Conservation (phyloP, 1,140 invertebrate genomes). For the Pseudomyrmex pallidus region DNA sequence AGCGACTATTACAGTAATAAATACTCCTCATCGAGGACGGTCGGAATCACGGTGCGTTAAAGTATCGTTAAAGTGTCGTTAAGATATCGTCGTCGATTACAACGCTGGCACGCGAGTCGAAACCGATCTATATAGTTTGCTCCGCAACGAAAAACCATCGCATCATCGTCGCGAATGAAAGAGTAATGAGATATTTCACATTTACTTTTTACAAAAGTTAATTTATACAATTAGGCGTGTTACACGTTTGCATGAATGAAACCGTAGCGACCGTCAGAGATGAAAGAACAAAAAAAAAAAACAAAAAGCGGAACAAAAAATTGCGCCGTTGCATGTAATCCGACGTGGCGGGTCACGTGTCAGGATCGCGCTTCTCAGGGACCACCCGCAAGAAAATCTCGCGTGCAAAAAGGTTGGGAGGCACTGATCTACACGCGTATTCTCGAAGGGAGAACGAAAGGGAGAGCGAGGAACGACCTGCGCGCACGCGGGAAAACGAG, state of each 20-base stretch:
- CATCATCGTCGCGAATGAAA: background rate
- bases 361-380: constrained; percentile 41
- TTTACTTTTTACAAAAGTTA: background rate
- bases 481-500: background rate
- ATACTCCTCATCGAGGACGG: constrained; percentile 14
- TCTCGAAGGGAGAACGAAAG: constrained; percentile 50
- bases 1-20: constrained; percentile 46
- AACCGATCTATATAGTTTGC: background rate
- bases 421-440: constrained; percentile 46
- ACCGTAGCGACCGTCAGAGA: background rate
- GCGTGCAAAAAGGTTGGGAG: constrained; percentile 38
- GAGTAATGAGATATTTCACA: background rate
- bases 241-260: background rate
- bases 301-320: constrained; percentile 15
- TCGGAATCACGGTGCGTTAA: constrained; percentile 66
- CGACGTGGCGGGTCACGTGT: constrained; percentile 40
- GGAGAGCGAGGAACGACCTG: constrained; percentile 33
- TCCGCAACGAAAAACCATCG: background rate
- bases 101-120: constrained; percentile 64
- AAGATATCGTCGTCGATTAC: constrained; percentile 69
- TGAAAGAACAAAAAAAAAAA: background rate
- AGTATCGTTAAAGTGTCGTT: constrained; percentile 71
- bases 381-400: constrained; percentile 66
- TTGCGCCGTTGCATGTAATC: constrained; percentile 29
- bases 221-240: background rate